Evolutionary conservation across 2,113 vertebrate species (phyloP).

Genomic region (Panthera tigris): DNA sequence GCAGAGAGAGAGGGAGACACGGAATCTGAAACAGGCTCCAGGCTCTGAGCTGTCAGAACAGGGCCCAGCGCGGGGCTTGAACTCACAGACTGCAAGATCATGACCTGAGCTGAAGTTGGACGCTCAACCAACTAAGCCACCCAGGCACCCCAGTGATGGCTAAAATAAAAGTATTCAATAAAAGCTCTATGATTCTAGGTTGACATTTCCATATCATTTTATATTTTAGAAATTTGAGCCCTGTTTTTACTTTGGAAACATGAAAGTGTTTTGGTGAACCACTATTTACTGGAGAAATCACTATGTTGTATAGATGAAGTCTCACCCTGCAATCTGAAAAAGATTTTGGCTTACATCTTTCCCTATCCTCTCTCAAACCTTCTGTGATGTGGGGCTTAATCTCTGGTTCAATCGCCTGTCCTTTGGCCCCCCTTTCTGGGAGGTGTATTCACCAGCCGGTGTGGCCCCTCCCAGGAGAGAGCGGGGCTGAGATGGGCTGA

Average conservation of each 20-base stretch:
- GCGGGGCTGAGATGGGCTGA: too few relatives aligned
- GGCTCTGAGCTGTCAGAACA: too few relatives aligned
- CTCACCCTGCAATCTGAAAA: background rate
- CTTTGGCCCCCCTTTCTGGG: slow-evolving; percentile 5
- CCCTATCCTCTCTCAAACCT: background rate
- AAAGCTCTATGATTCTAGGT: background rate
- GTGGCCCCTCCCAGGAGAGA: background rate
- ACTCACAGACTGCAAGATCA: too few relatives aligned
- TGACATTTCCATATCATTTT: background rate
- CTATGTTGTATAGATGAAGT: background rate
- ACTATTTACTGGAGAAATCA: background rate
- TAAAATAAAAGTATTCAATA: background rate
- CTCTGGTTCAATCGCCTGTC: background rate
- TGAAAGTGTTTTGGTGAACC: background rate
- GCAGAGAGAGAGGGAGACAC: too few relatives aligned
- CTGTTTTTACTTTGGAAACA: background rate
- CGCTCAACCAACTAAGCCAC: too few relatives aligned
- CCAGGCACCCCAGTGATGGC: background rate
- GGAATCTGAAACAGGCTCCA: too few relatives aligned
- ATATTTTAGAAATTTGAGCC: background rate
- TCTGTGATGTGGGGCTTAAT: rapidly evolving
- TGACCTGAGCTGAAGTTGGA: too few relatives aligned
- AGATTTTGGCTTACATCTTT: background rate
- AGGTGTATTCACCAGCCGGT: background rate
- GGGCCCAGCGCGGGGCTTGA: too few relatives aligned